These are phyloP conservation scores for Zygaena filipendulae DNA, from an alignment of 2,888 invertebrate genomes.

Conservation along the genomic window DNA sequence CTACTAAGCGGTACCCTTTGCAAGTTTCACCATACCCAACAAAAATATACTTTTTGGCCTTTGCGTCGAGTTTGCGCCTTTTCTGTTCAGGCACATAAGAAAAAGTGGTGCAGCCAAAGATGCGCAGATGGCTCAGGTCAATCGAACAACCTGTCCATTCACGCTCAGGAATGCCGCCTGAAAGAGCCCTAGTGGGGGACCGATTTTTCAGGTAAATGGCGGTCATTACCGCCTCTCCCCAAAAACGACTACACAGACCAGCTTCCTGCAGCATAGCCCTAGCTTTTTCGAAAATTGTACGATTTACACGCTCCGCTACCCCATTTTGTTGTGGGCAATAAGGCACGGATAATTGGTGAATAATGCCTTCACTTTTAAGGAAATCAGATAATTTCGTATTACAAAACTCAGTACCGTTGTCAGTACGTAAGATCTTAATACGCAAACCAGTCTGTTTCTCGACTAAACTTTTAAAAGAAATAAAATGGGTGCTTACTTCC, in stretches of 20 bases:
- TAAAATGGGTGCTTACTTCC: too few relatives aligned
- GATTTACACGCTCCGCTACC: constrained; percentile 5
- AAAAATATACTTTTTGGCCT: background rate
- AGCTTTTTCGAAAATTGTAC: constrained; percentile 8
- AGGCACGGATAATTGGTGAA: constrained; percentile 8
- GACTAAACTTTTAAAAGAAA: constrained; percentile 20
- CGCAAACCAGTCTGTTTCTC: constrained; percentile 20
- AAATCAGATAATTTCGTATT: constrained; percentile 8
- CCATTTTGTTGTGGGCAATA: constrained; percentile 10
- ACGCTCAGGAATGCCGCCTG: background rate
- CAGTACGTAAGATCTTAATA: constrained; percentile 18
- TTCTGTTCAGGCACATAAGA: constrained; percentile 1
- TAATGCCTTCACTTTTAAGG: constrained; percentile 6
- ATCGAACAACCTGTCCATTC: background rate
- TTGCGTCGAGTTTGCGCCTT: constrained; percentile 1
- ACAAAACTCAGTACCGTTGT: constrained; percentile 12
- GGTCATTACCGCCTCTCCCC: constrained; percentile 5
- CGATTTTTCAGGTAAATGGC: constrained; percentile 5
- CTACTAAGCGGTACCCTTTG: constrained; percentile 8
- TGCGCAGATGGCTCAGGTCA: constrained; percentile 1
- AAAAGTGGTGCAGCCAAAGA: constrained; percentile 1
- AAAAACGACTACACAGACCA: constrained; percentile 5
- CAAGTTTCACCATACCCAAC: constrained; percentile 11
- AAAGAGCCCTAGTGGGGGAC: constrained; percentile 2
- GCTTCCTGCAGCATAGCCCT: constrained; percentile 5